Base-by-base conservation (phyloP, 2,888 invertebrate species). In the Nebria brevicollis region DNA sequence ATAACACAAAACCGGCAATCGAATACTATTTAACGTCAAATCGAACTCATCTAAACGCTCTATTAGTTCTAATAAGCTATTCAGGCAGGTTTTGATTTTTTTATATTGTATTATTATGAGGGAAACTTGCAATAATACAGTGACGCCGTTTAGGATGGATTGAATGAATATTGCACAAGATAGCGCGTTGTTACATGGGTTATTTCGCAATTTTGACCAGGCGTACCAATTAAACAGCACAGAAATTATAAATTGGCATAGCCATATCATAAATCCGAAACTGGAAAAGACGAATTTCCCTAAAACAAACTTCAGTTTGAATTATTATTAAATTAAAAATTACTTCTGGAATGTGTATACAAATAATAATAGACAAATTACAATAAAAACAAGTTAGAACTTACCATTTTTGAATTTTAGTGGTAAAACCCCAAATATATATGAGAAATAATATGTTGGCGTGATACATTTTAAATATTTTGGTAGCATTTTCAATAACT, bases 401-500 rank as follows among this genome's bases (percentile, higher is more conserved):
- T 79, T n/a, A 79, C 75, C 79, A 66, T 79, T 66, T 26, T 74
- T 75, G 34, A 75, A 75, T 42, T 15, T 11, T 10, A 79, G 75
- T 7, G 79, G 79, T 15, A 79, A 66, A 66, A 79, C 25, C n/a
- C 75, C 79, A 79, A 65, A 79, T 26, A 79, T 54, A 75, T 66
- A 79, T 68, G 79, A 72, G 43, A 75, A 75, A 75, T 74, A 79
- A 75, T 79, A 79, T 43, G 75, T 79, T 8, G 75, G 74, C 25
- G 25, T 11, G 42, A 79, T 75, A 66, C 75, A 75, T 79, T 75
- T 79, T 70, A 79, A 75, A 65, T 75, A 68, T 34, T 79, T 79
- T 66, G 79, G 79, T 66, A 79, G 68, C 74, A 79, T 79, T 79
- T 75, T 79, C 15, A 73, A 6, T 73, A 41, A 64, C 4, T 34